Evolutionary conservation across 35 echinoderm and acorn worm species (phyloP).

Genomic region (Ptychodera flava): DNA sequence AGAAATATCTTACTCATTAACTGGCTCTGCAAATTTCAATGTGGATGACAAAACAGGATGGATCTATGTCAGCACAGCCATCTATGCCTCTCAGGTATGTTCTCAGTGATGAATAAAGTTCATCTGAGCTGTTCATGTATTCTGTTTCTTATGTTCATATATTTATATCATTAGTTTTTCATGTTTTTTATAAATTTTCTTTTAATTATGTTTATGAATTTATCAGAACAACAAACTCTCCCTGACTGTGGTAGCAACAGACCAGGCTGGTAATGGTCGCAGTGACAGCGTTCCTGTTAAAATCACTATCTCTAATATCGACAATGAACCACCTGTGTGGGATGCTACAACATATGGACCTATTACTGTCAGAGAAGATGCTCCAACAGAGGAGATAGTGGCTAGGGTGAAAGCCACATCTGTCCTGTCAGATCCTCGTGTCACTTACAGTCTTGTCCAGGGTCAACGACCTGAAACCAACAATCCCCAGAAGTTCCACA

Average conservation of each 20-base stretch:
- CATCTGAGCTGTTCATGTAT: no score
- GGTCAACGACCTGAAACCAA: slow-evolving; percentile 48
- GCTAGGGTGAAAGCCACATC: not conserved
- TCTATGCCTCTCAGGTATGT: not conserved
- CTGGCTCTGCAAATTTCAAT: not conserved
- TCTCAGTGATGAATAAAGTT: no score
- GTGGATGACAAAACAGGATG: not conserved
- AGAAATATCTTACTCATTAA: slow-evolving; percentile 47
- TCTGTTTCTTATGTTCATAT: no score
- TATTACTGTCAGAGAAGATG: not conserved
- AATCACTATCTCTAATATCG: not conserved
- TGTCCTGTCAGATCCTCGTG: not conserved
- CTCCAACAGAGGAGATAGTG: not conserved
- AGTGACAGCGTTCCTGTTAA: not conserved
- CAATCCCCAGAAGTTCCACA: slow-evolving; percentile 13
- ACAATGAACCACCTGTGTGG: not conserved
- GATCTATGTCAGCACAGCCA: not conserved
- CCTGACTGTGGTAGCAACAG: not conserved
- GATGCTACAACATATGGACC: not conserved
- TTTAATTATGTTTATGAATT: no score
- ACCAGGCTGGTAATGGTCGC: not conserved
- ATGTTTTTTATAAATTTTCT: no score
- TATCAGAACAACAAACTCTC: not conserved
- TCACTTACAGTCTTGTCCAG: slow-evolving; percentile 31
- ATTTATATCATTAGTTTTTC: no score